A percentile compares a stretch with the other conserved stretches of the same genome.
These are phyloP conservation scores for Cephus sareptanus DNA, from an alignment of 2,888 invertebrate species.

Conservation along the genomic window DNA sequence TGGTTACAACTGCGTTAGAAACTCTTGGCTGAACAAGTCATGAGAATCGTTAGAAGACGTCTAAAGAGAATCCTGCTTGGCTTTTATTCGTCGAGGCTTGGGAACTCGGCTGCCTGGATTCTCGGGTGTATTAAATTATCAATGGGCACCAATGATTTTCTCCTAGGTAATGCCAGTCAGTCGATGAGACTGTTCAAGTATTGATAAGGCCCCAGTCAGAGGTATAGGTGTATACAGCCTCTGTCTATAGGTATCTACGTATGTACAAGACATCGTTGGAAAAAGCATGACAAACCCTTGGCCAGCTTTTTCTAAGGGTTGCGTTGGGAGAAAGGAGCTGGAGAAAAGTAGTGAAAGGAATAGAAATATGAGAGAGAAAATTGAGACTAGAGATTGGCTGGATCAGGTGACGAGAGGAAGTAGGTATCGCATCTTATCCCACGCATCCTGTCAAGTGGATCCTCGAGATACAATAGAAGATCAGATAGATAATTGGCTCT, in stretches of 20 bases:
- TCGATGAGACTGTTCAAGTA: not conserved
- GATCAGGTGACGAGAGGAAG: constrained; percentile 60
- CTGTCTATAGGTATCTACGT: not conserved
- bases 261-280: not conserved
- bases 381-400: not conserved
- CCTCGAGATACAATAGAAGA: constrained; percentile 51
- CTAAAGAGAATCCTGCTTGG: not conserved
- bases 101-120: not conserved
- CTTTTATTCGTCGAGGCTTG: not conserved
- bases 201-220: not conserved
- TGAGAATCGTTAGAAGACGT: not conserved
- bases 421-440: constrained; percentile 61
- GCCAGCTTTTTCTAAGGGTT: not conserved
- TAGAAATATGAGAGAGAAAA: not conserved
- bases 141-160: not conserved
- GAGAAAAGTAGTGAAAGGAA: not conserved
- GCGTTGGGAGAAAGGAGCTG: not conserved
- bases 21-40: not conserved
- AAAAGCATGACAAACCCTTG: not conserved
- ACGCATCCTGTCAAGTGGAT: constrained; percentile 66
- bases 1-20: not conserved
- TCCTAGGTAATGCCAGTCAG: not conserved
- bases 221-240: not conserved
- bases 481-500: constrained; percentile 65
- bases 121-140: not conserved